Evolutionary conservation across 2,888 invertebrate genomes (phyloP).

Genomic region (Drosophila mettleri): DNA sequence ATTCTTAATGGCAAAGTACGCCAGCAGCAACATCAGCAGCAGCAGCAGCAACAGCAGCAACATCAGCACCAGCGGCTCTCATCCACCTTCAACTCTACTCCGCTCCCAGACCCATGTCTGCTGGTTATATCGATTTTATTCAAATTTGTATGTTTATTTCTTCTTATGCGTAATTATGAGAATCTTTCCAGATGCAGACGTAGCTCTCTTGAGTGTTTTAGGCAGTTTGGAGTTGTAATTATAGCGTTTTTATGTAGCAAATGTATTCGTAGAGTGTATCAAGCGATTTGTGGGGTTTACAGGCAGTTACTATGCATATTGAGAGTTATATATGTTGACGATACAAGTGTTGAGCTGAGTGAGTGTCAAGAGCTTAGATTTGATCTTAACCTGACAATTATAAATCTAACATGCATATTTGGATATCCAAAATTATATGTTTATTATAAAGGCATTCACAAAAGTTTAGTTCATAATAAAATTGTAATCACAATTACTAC

Average conservation of each 20-base stretch:
- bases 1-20: constrained; percentile 82
- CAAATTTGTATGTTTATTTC: constrained; percentile 80
- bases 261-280: constrained; percentile 44
- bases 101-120: constrained; percentile 51
- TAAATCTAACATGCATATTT: neutral
- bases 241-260: constrained; percentile 60
- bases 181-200: constrained; percentile 57
- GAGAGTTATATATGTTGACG: constrained; percentile 7
- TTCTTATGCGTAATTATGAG: constrained; percentile 77
- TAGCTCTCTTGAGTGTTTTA: constrained; percentile 66
- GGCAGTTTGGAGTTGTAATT: constrained; percentile 68
- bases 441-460: neutral
- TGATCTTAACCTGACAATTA: neutral
- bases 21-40: constrained; percentile 40
- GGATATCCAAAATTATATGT: neutral
- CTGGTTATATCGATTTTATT: constrained; percentile 75
- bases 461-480: neutral
- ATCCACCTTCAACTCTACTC: constrained; percentile 47
- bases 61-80: constrained; percentile 26
- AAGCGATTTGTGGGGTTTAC: constrained; percentile 30
- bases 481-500: neutral
- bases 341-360: constrained; percentile 30
- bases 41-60: constrained; percentile 30
- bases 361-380: constrained; percentile 1
- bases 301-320: constrained; percentile 38